Evolutionary conservation across 2,113 vertebrate species (phyloP), one percentile per base, ranked within the genome.

Genomic region (Chionodraco myersi): DNA sequence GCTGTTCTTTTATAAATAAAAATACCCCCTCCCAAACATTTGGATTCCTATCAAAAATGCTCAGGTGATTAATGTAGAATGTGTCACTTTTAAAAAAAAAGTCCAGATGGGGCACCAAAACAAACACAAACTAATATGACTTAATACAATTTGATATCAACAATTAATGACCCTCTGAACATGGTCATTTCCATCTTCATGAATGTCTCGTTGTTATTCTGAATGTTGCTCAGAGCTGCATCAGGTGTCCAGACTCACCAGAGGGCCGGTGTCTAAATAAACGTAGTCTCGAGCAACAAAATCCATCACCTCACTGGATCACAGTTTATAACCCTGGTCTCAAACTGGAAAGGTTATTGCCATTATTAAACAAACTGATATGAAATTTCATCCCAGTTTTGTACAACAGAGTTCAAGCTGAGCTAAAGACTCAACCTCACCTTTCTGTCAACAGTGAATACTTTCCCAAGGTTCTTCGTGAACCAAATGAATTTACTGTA

Each of bases 351-450:
- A 70, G 6, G 53, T 73, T 53, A 45, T 74, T 15, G 13, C 41
- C 60, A 26, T 75, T 68, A 57, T 71, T 49, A 81, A 75, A 83
- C 57, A 85, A 86, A 92, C 30, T 0, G 18, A 60, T 79, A 58
- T 83, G 63, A 87, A 85, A 89, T 87, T 77, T 84, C 85, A 90
- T 56, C 53, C 16, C 1, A 11, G 36, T 53, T 66, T 48, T 52
- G 2, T 72, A 26, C 56, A 80, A 66, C 36, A 26, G 70, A 79
- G 15, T 68, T 91, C 89, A 78, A 82, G 80, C 87, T 91, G 89
- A 70, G 86, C 58, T 56, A 23, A 47, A 16, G 72, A 44, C 23
- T 63, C 7, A 72, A 1, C 21, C 56, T 80, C 47, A 65, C 4
- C 15, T 60, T 54, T 49, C 30, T 65, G 57, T 54, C 58, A 59